Evolutionary conservation across 2,113 vertebrate genomes (phyloP).

Genomic region (Poeciliopsis retropinna): DNA sequence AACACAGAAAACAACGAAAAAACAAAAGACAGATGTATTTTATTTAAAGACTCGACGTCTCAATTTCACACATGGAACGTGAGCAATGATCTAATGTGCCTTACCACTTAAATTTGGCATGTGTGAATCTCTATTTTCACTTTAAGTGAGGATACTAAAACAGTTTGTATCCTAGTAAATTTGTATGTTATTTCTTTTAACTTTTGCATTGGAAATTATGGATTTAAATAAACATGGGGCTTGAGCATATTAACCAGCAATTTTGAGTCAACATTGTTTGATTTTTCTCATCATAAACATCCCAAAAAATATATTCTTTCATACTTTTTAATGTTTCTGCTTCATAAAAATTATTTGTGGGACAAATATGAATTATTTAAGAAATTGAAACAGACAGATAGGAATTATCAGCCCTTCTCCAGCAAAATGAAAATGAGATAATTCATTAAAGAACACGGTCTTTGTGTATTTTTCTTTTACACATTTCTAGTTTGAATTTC

Average conservation of each 20-base stretch:
- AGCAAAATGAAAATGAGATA: not conserved
- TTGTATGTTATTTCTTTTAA: not conserved
- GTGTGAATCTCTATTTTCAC: not conserved
- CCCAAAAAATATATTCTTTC: not conserved
- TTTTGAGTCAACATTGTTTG: no score
- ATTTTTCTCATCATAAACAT: not conserved
- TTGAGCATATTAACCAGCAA: no score
- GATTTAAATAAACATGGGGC: not conserved
- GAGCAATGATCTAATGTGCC: not conserved
- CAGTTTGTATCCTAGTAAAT: not conserved
- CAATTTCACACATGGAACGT: not conserved
- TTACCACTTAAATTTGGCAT: not conserved
- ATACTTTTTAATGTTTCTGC: no score
- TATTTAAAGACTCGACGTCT: not conserved
- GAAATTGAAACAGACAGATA: not conserved
- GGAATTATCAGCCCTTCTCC: not conserved
- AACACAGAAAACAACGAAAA: conserved; percentile 18
- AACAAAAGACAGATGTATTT: not conserved
- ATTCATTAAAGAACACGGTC: not conserved
- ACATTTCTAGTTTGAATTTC: not conserved
- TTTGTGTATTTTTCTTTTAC: not conserved
- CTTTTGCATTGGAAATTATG: conserved; percentile 17
- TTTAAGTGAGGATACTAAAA: not conserved
- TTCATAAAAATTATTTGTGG: no score
- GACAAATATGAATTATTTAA: no score